Evolutionary conservation across 2,113 vertebrate species (phyloP).

Genomic region (Corythornis madagascariensis): DNA sequence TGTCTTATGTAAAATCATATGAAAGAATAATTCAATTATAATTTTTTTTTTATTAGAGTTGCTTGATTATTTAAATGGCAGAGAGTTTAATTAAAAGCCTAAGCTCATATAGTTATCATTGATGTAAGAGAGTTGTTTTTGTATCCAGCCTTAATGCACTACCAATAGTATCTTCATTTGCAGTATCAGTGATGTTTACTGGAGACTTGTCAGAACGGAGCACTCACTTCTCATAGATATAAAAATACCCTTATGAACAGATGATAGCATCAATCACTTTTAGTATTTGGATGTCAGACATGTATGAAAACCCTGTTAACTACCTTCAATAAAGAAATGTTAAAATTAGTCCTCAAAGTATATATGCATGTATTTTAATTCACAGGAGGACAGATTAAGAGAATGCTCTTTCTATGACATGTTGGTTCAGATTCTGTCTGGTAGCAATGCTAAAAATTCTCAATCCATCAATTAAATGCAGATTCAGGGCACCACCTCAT

Average conservation of each 20-base stretch:
- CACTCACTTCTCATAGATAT: constrained; percentile 23
- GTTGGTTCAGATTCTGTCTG: constrained; percentile 73
- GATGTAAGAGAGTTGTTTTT: constrained; percentile 27
- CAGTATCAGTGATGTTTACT: constrained; percentile 30
- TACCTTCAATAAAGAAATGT: constrained; percentile 41
- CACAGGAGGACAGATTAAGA: constrained; percentile 76
- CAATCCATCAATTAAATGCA: constrained; percentile 88
- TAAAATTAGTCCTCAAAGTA: constrained; percentile 49
- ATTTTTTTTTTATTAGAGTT: background rate
- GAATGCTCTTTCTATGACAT: constrained; percentile 56
- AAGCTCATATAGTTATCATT: constrained; percentile 41
- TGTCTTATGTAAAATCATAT: background rate
- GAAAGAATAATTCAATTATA: background rate
- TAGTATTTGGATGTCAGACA: constrained; percentile 64
- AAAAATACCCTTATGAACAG: constrained; percentile 61
- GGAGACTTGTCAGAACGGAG: constrained; percentile 51
- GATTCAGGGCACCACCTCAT: constrained; percentile 82
- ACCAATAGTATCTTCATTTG: constrained; percentile 48
- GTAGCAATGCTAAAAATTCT: constrained; percentile 79
- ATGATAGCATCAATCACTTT: constrained; percentile 70
- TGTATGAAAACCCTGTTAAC: constrained; percentile 44
- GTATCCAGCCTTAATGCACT: constrained; percentile 23
- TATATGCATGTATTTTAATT: constrained; percentile 70
- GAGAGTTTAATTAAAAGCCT: constrained; percentile 41
- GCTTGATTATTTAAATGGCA: constrained; percentile 43